Conservation (phyloP, 2,113 vertebrate species). For the Ameiurus melas region DNA sequence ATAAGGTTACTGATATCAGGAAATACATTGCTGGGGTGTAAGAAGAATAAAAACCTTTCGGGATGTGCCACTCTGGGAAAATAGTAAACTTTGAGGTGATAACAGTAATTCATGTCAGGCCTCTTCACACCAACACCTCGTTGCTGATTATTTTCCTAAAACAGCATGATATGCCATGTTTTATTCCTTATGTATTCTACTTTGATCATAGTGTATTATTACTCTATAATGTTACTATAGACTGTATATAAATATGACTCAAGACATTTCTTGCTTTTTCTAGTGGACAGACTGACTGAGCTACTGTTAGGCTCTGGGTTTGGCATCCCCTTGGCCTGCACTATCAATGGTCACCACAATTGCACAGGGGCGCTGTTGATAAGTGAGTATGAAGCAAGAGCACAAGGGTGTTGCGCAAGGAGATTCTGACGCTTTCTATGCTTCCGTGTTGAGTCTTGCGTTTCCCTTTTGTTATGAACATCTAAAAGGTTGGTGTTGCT, state of each 20-base stretch:
- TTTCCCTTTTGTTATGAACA: neutral
- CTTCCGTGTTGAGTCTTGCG: neutral
- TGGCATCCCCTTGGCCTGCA: constrained; percentile 61
- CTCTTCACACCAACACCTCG: neutral
- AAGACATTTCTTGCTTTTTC: constrained; percentile 7
- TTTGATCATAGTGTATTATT: neutral
- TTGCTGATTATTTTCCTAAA: neutral
- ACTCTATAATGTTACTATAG: neutral
- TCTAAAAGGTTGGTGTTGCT: neutral
- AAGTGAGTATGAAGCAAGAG: constrained; percentile 68
- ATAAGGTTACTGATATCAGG: neutral
- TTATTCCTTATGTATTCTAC: neutral
- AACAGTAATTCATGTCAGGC: neutral
- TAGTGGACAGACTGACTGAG: constrained; percentile 85
- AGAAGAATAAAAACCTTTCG: neutral
- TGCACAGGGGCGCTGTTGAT: constrained; percentile 63
- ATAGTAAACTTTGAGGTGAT: neutral
- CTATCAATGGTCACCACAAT: constrained; percentile 63
- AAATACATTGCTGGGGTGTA: neutral
- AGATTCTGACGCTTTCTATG: neutral
- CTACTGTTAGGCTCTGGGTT: constrained; percentile 72
- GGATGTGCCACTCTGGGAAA: too few relatives aligned
- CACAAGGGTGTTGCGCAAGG: constrained; percentile 31
- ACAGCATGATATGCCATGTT: neutral
- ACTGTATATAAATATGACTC: neutral